These are phyloP conservation scores for Ruditapes philippinarum DNA, from an alignment of 1,140 invertebrate species.

Conservation along the genomic window DNA sequence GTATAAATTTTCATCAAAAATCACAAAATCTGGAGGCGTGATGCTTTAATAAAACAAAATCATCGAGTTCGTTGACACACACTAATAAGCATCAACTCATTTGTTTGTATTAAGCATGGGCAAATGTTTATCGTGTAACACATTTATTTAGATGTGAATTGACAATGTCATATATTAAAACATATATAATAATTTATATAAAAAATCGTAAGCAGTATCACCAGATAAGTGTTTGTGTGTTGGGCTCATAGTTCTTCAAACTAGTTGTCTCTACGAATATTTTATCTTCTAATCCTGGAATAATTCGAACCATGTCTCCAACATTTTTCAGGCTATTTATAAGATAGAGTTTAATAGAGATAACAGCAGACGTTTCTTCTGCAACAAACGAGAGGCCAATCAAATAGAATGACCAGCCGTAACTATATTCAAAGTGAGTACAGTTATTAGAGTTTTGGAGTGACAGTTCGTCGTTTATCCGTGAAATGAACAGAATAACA, in stretches of 20 bases:
- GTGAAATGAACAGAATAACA: conserved; percentile 58
- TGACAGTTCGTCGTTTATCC: conserved; percentile 61
- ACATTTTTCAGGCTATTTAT: conserved; percentile 22
- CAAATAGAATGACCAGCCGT: conserved; percentile 59
- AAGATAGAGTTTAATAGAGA: conserved; percentile 59
- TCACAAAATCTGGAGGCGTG: too few relatives aligned
- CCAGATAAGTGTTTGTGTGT: conserved; percentile 56
- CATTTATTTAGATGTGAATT: too few relatives aligned
- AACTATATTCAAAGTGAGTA: conserved; percentile 37
- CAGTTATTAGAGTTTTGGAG: background rate
- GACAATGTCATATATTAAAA: too few relatives aligned
- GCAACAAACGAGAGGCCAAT: conserved; percentile 56
- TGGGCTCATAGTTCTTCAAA: background rate
- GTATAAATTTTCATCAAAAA: too few relatives aligned
- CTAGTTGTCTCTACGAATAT: background rate
- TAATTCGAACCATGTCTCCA: conserved; percentile 47
- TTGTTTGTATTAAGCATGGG: too few relatives aligned
- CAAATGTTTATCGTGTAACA: too few relatives aligned
- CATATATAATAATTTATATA: too few relatives aligned
- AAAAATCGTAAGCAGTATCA: conserved; percentile 24
- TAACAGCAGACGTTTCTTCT: conserved; percentile 60
- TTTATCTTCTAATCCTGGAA: conserved; percentile 60
- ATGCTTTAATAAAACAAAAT: too few relatives aligned
- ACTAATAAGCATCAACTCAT: too few relatives aligned
- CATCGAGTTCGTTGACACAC: too few relatives aligned